phyloP scores from a whole-genome alignment of 1,140 invertebrate genomes.

The Zaprionus lachaisei region DNA sequence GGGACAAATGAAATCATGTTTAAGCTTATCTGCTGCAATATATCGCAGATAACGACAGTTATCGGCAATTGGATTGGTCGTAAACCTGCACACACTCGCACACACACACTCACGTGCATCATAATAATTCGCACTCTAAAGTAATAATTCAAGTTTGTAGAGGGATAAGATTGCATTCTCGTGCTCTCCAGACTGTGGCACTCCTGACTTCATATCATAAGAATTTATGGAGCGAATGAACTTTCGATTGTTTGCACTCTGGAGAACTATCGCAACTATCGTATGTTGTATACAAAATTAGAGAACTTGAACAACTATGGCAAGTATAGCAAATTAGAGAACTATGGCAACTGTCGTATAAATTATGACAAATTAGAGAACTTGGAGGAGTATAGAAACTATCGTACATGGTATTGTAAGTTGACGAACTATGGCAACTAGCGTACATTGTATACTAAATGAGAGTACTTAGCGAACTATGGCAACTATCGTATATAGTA shows the following conservation, averaged over 20 bases:
- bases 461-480: too few species aligned
- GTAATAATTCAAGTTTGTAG: constrained; percentile 59
- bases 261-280: background rate
- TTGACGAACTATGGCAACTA: too few species aligned
- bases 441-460: too few species aligned
- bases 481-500: too few species aligned
- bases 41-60: constrained; percentile 59
- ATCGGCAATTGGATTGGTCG: constrained; percentile 64
- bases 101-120: constrained; percentile 23
- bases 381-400: too few species aligned
- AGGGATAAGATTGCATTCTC: constrained; percentile 67
- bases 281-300: background rate
- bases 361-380: background rate
- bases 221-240: background rate
- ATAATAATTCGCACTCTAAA: constrained; percentile 33
- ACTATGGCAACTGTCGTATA: background rate
- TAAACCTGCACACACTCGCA: constrained; percentile 48
- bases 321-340: background rate
- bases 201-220: constrained; percentile 23
- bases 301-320: too few species aligned
- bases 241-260: constrained; percentile 1
- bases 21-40: constrained; percentile 49
- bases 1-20: constrained; percentile 41
- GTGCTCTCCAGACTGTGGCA: constrained; percentile 19
- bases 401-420: too few species aligned